A percentile compares a stretch with the other conserved stretches of the same genome.
Evolutionary conservation across 2,888 invertebrate species (phyloP).

Genomic region (Leptinotarsa tumamoca): DNA sequence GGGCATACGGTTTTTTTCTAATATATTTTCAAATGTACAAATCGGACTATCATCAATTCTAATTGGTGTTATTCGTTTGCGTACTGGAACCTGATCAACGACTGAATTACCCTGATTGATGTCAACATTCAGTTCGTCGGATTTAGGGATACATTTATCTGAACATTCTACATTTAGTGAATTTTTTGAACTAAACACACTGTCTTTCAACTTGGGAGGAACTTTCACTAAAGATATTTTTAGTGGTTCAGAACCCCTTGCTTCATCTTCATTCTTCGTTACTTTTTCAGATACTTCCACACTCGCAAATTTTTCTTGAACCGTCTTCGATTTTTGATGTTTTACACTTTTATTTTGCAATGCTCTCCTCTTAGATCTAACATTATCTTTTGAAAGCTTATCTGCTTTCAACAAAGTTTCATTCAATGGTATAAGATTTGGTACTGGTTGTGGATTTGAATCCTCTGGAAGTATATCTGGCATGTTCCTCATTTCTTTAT

Average conservation of each 20-base stretch:
- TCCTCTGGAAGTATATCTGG: conserved; percentile 8
- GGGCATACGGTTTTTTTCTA: conserved; percentile 31
- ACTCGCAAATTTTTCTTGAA: not conserved
- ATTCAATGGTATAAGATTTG: not conserved
- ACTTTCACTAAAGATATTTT: not conserved
- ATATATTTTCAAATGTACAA: conserved; percentile 41
- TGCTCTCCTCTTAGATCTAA: not conserved
- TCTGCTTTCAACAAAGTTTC: not conserved
- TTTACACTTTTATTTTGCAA: not conserved
- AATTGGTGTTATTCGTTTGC: conserved; percentile 42
- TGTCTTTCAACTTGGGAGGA: not conserved
- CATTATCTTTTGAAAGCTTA: not conserved
- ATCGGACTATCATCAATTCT: conserved; percentile 36
- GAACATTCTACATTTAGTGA: not conserved
- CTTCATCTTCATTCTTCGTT: not conserved
- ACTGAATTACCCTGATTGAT: not conserved
- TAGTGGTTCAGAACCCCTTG: no score
- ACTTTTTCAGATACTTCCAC: not conserved
- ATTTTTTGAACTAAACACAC: not conserved
- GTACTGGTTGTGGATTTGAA: not conserved
- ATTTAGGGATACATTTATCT: no score
- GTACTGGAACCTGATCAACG: conserved; percentile 10
- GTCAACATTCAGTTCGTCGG: no score
- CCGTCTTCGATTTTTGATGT: not conserved
- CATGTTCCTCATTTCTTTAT: not conserved